Percentiles rank a stretch among this genome's conserved stretches.
Evolutionary conservation across 2,888 invertebrate genomes (phyloP).

Genomic region (Idaea straminata): DNA sequence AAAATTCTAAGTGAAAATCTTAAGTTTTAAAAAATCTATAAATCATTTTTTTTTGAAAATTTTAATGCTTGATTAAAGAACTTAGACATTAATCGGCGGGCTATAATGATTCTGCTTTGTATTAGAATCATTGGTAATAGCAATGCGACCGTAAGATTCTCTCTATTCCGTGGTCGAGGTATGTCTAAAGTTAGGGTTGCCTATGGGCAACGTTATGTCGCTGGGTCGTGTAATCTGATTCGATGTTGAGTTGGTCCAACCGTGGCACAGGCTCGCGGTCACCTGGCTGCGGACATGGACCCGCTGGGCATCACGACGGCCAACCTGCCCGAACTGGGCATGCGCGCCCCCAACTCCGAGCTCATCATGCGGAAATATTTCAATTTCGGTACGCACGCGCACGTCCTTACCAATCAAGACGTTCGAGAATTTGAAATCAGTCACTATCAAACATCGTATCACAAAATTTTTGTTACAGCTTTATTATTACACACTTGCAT

Average conservation of each 20-base stretch:
- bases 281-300: slow-evolving; percentile 95
- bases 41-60: too few relatives aligned
- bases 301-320: slow-evolving; percentile 94
- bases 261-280: slow-evolving; percentile 91
- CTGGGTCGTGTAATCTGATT: slow-evolving; percentile 6
- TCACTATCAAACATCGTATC: slow-evolving; percentile 58
- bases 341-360: slow-evolving; percentile 75
- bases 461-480: slow-evolving; percentile 51
- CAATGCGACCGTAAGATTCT: too few relatives aligned
- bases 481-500: slow-evolving; percentile 61
- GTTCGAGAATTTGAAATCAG: slow-evolving; percentile 46
- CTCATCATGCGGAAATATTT: slow-evolving; percentile 81
- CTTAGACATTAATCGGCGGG: too few relatives aligned
- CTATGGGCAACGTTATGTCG: neutral
- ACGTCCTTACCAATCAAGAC: slow-evolving; percentile 32
- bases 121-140: too few relatives aligned
- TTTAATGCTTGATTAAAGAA: too few relatives aligned
- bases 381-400: slow-evolving; percentile 74
- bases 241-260: slow-evolving; percentile 54
- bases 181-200: too few relatives aligned
- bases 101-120: too few relatives aligned
- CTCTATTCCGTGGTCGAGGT: too few relatives aligned
- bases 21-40: too few relatives aligned
- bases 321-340: slow-evolving; percentile 79
- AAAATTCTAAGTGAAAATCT: too few relatives aligned